A percentile compares a stretch with the other conserved stretches of the same genome.
These are phyloP conservation scores for Sclerurus mexicanus DNA, from an alignment of 2,113 vertebrate species.

Conservation along the genomic window DNA sequence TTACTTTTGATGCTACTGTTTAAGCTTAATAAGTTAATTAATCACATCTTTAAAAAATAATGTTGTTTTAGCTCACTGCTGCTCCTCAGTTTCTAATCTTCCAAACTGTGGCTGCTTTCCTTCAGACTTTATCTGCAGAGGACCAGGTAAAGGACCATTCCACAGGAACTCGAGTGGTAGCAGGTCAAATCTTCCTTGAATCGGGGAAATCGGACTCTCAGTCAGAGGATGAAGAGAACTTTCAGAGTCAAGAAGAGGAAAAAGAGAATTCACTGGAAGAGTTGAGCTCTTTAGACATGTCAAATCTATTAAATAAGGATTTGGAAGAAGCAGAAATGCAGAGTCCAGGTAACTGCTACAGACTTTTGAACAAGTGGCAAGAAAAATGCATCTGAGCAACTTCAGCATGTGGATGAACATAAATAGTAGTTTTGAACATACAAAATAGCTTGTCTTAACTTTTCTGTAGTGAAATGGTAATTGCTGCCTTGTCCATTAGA, in stretches of 20 bases:
- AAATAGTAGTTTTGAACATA: neutral
- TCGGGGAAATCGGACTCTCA: constrained; percentile 66
- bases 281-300: constrained; percentile 65
- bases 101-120: neutral
- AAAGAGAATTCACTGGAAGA: constrained; percentile 58
- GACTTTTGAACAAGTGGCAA: neutral
- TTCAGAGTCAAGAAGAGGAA: constrained; percentile 58
- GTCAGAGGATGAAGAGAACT: constrained; percentile 51
- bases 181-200: constrained; percentile 78
- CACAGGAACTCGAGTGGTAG: constrained; percentile 70
- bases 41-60: neutral
- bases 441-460: neutral
- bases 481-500: neutral
- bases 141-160: constrained; percentile 82
- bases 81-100: neutral
- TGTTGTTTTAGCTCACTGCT: neutral
- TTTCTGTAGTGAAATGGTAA: neutral
- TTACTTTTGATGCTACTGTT: neutral
- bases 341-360: constrained; percentile 72
- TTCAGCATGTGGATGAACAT: neutral
- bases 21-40: neutral
- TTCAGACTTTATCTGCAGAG: constrained; percentile 72
- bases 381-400: neutral
- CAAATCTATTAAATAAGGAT: constrained; percentile 67
- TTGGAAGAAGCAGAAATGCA: constrained; percentile 69